These are phyloP conservation scores for Myoxocephalus aenaeus DNA, from an alignment of 2,797 vertebrate species.

Conservation along the genomic window DNA sequence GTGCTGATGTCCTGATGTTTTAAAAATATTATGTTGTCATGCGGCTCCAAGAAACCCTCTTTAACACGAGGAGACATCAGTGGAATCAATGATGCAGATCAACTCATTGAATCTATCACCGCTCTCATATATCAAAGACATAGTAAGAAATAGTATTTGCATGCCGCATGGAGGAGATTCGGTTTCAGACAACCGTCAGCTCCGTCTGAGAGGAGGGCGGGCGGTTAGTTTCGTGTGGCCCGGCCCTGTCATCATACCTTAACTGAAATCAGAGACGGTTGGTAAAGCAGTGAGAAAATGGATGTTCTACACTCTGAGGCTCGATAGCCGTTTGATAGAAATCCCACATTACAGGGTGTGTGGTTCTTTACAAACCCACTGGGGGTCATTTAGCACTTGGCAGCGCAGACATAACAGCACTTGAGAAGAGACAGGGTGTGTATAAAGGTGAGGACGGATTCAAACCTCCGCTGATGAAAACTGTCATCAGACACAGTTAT, in stretches of 20 bases:
- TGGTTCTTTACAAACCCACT: constrained; percentile 53
- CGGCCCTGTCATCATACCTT: constrained; percentile 57
- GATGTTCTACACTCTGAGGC: constrained; percentile 20
- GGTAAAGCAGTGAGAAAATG: constrained; percentile 41
- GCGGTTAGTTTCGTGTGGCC: constrained; percentile 54
- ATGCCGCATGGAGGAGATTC: constrained; percentile 57
- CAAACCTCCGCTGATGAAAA: constrained; percentile 54
- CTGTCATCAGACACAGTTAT: constrained; percentile 53
- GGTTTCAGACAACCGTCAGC: constrained; percentile 57
- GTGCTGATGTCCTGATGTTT: neutral
- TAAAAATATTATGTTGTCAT: neutral
- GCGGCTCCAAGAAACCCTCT: neutral
- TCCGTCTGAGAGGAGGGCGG: constrained; percentile 37
- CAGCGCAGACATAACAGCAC: constrained; percentile 63
- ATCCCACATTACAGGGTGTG: constrained; percentile 50
- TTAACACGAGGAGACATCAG: constrained; percentile 20
- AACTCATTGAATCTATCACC: constrained; percentile 54
- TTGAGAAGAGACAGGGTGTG: constrained; percentile 64
- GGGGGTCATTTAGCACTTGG: constrained; percentile 56
- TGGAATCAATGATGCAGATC: constrained; percentile 42
- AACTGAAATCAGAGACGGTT: constrained; percentile 74
- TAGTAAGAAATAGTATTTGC: constrained; percentile 35
- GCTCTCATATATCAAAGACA: constrained; percentile 76
- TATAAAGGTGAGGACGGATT: constrained; percentile 57
- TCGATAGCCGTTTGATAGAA: constrained; percentile 48